phyloP scores from a whole-genome alignment of 2,113 vertebrate genomes.

The Eira barbara region DNA sequence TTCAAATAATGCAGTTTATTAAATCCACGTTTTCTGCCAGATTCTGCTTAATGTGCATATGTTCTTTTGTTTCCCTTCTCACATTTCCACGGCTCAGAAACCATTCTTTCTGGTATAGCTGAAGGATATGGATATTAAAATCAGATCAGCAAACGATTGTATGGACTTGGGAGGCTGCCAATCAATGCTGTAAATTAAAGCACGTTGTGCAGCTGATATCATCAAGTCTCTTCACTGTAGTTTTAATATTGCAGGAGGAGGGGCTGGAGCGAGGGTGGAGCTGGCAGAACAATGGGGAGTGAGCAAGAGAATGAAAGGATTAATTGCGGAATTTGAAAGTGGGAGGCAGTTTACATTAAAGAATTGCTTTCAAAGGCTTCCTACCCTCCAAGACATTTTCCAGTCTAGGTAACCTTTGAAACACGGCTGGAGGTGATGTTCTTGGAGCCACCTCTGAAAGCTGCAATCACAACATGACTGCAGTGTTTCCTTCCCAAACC shows the following conservation, averaged over 20 bases:
- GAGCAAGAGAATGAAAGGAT: neutral
- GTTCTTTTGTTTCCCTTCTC: constrained; percentile 53
- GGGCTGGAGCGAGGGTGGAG: neutral
- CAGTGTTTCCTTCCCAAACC: neutral
- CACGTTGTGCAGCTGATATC: fast-evolving
- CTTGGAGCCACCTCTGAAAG: neutral
- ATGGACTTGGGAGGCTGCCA: neutral
- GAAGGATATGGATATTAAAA: neutral
- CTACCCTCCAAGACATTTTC: constrained; percentile 15
- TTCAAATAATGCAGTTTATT: constrained; percentile 38
- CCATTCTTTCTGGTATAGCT: neutral
- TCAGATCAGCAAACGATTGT: neutral
- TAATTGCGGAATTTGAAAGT: constrained; percentile 19
- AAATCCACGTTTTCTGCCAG: constrained; percentile 52
- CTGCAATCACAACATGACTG: neutral
- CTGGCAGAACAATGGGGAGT: neutral
- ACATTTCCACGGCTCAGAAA: neutral
- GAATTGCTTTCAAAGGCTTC: constrained; percentile 6
- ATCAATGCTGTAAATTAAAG: neutral
- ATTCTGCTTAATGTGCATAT: constrained; percentile 35
- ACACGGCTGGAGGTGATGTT: neutral
- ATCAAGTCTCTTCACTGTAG: fast-evolving
- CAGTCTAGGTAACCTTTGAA: neutral
- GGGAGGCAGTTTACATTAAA: neutral
- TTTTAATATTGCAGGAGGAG: neutral